Conservation (phyloP, 2,888 invertebrate genomes). For the Phasia obesa region DNA sequence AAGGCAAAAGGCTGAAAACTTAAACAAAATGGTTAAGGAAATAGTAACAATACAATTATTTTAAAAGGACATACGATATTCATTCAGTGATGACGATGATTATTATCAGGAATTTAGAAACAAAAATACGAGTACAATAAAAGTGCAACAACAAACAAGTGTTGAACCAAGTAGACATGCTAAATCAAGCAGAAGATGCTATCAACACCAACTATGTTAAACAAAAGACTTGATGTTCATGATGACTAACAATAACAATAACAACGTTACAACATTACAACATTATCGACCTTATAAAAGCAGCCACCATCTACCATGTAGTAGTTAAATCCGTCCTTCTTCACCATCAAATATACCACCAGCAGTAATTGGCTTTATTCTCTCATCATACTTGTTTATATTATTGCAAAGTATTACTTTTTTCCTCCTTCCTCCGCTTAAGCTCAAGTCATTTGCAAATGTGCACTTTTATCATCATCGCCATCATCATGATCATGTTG, state of each 20-base stretch:
- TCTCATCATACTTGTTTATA: constrained; percentile 36
- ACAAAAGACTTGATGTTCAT: constrained; percentile 71
- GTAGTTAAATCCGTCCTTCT: constrained; percentile 39
- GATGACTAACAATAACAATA: constrained; percentile 71
- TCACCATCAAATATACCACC: constrained; percentile 49
- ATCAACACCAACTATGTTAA: constrained; percentile 72
- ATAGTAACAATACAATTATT: constrained; percentile 60
- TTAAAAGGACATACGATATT: constrained; percentile 8
- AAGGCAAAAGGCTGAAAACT: constrained; percentile 25
- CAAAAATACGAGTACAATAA: constrained; percentile 21
- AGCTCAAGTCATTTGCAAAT: constrained; percentile 49
- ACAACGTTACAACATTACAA: constrained; percentile 42
- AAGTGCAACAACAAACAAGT: constrained; percentile 51
- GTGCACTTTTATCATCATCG: constrained; percentile 21
- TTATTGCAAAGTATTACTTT: constrained; percentile 18
- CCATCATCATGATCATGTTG: constrained; percentile 20
- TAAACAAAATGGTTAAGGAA: constrained; percentile 37
- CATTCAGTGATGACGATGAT: constrained; percentile 41
- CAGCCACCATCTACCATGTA: constrained; percentile 18
- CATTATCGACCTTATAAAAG: constrained; percentile 49
- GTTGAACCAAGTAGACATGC: constrained; percentile 72
- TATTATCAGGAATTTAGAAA: constrained; percentile 39
- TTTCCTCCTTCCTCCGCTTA: constrained; percentile 1
- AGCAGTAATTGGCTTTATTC: constrained; percentile 66
- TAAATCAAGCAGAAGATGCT: constrained; percentile 73